phyloP scores from a whole-genome alignment of 2,888 invertebrate genomes.

The Leucophenga montana region DNA sequence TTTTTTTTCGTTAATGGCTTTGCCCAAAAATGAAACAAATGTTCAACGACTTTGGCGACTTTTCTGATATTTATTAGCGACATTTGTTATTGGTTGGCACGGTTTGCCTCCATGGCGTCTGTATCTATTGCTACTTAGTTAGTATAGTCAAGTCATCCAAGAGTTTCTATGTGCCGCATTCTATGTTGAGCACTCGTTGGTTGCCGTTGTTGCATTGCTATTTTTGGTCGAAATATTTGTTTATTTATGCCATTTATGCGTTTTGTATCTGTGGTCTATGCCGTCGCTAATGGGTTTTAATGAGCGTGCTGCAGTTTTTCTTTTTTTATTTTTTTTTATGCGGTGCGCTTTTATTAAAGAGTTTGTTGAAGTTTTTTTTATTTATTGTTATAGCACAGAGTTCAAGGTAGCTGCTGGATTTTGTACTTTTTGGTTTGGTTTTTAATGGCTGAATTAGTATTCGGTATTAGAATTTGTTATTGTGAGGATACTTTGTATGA shows the following conservation, averaged over 20 bases:
- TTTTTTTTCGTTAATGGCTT: no score
- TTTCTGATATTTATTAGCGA: conserved; percentile 55
- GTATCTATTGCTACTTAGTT: background rate
- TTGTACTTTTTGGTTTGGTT: background rate
- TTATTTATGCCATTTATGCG: conserved; percentile 18
- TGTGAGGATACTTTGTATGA: no score
- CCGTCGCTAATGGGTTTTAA: conserved; percentile 16
- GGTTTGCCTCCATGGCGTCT: background rate
- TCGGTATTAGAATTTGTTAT: no score
- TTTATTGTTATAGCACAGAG: conserved; percentile 46
- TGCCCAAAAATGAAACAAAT: no score
- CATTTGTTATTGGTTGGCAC: conserved; percentile 50
- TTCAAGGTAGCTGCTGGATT: conserved; percentile 16
- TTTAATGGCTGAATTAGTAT: no score
- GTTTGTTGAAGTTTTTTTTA: conserved; percentile 42
- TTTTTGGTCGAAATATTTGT: conserved; percentile 14
- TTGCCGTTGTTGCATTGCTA: conserved; percentile 16
- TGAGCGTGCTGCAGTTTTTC: conserved; percentile 35
- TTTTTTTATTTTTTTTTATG: conserved; percentile 38
- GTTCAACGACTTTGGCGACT: conserved; percentile 1
- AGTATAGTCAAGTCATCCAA: no score
- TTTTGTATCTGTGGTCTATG: background rate
- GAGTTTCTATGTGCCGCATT: no score
- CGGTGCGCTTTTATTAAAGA: conserved; percentile 44
- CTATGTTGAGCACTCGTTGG: background rate